Evolutionary conservation across 2,113 vertebrate genomes (phyloP), one percentile per base, ranked within the genome.

Genomic region (Nycticryphes semicollaris): DNA sequence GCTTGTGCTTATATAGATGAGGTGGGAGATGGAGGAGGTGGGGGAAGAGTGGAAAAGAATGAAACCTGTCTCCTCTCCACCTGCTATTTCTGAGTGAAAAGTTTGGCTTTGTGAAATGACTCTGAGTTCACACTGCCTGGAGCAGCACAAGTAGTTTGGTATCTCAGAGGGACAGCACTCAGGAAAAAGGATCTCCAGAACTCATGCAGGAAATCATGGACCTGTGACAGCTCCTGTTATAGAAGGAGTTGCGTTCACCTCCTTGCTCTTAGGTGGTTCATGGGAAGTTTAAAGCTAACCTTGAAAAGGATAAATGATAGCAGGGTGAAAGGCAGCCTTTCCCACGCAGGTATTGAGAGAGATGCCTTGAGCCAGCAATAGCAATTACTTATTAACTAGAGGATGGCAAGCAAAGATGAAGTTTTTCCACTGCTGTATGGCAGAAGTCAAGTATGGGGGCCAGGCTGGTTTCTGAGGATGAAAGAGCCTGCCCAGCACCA

Each of bases 291-390:
- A 19, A 73, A 53, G 10, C n/a, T 73, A 50, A 59, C 67, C 75
- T 70, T 41, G 50, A 33, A 37, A 25, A 83, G 18, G n/a, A 24
- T 33, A 63, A 83, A 50, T 7, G 43, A 22, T 8, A 5, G 3
- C 4, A 2, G 56, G 57, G 31, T 2, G 2, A 82, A 87, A 87
- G 20, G n/a, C 74, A 89, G 25, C 48, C 7, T 66, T 56, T 80
- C 57, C 24, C 54, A 54, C 45, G 11, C 9, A 2, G 0, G 0
- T 6, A 2, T 3, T 33, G 60, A 90, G 57, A 70, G 16, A 19
- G 6, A 3, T 23, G 54, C 60, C 84, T 76, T 43, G 31, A 74
- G 63, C 33, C 54, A 57, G 45, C 54, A 25, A 8, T 0, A 41
- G 48, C n/a, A 74, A 41, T 39, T 74, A 8, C 10, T 47, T 12